phyloP scores from a whole-genome alignment of 2,797 vertebrate genomes.

The Hemitrygon akajei region DNA sequence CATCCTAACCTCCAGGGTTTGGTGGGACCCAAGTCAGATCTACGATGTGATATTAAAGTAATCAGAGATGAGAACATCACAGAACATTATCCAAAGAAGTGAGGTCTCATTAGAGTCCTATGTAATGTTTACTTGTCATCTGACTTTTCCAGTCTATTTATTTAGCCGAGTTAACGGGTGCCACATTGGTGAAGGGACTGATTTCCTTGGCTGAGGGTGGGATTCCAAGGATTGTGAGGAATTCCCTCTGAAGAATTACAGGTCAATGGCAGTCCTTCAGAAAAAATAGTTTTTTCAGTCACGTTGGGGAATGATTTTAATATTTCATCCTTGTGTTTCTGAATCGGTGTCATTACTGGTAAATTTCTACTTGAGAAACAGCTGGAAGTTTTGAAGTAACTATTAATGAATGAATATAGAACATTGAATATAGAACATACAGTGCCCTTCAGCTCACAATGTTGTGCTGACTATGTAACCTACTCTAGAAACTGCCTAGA shows the following conservation, averaged over 20 bases:
- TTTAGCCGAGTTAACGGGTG: background rate
- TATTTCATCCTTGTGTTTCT: background rate
- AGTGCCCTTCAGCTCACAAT: no score
- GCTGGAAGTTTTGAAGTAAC: background rate
- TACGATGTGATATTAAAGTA: background rate
- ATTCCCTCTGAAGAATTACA: no score
- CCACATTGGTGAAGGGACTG: background rate
- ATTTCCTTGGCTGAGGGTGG: background rate
- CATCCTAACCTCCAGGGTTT: no score
- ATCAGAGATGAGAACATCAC: background rate
- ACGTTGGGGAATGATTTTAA: background rate
- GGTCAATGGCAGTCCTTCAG: background rate
- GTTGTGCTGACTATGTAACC: no score
- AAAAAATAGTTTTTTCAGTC: background rate
- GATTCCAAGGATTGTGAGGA: no score
- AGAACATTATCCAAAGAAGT: background rate
- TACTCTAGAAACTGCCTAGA: no score
- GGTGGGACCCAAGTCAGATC: no score
- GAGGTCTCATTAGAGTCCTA: background rate
- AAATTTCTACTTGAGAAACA: background rate
- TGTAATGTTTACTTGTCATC: background rate
- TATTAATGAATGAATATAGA: background rate
- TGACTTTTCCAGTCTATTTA: background rate
- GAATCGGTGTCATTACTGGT: background rate
- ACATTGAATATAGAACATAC: no score